phyloP scores from a whole-genome alignment of 2,113 vertebrate genomes.

The Rhagologus leucostigma region DNA sequence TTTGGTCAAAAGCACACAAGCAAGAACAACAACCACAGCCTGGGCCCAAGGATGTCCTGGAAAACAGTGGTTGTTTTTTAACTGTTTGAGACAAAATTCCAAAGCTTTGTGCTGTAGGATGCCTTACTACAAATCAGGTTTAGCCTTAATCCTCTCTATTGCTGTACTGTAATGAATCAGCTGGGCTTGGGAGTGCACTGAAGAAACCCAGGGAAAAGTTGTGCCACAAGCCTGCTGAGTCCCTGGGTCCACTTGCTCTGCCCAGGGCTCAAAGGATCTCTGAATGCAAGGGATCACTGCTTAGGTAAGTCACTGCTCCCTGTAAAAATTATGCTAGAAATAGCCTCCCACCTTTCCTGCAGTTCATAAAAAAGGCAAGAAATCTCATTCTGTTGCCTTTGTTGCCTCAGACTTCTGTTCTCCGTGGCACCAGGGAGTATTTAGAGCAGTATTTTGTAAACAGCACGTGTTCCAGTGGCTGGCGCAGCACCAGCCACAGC shows the following conservation, averaged over 20 bases:
- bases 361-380: not conserved
- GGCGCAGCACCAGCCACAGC: not conserved
- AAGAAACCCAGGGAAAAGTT: not conserved
- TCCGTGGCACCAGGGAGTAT: not conserved
- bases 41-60: not conserved
- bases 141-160: not conserved
- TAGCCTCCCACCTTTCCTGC: not conserved
- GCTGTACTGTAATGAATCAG: not conserved
- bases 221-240: not conserved
- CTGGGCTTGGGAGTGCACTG: not conserved
- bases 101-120: not conserved
- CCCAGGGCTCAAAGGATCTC: not conserved
- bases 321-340: not conserved
- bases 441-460: not conserved
- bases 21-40: not conserved
- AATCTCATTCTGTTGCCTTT: not conserved
- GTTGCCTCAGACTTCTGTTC: not conserved
- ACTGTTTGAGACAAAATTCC: not conserved
- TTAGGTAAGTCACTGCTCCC: not conserved
- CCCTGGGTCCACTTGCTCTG: not conserved
- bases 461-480: not conserved
- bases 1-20: not conserved
- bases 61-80: not conserved
- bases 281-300: not conserved
- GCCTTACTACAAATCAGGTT: not conserved